Base-by-base conservation (phyloP, 2,888 invertebrate species). In the Pachymerium ferrugineum region DNA sequence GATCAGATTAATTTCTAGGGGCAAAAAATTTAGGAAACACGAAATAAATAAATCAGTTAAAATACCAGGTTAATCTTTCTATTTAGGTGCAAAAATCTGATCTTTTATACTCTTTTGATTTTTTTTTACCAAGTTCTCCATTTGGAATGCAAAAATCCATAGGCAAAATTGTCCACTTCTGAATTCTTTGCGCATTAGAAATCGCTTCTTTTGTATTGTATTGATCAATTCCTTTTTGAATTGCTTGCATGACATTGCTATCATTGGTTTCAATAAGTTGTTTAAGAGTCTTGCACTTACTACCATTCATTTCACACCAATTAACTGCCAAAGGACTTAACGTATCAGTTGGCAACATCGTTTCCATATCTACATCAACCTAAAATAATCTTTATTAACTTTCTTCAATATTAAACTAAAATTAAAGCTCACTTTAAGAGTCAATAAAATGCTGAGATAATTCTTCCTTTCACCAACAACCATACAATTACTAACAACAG, bases 401-500 rank as follows among this genome's bases (percentile, higher is more conserved):
- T 29, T 12, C 3, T 28, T 30, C 8, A 14, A 4, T 19, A 29
- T 19, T 3, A 35, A 35, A 35, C 38, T 12, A 35, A 12, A 12
- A 35, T 35, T n/a, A n/a, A n/a, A n/a, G n/a, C 38, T 31, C n/a
- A 91, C 92, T 89, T 93, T 94, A n/a, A 96, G 84, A 0, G 94
- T 91, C 74, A 96, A 84, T 74, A 96, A 85, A 77, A 94, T 86
- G 1, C 93, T 88, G 74, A 96, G 87, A 85, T 91, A 96, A 84
- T 95, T 96, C 78, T 88, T 87, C 80, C 88, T 86, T 82, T 96
- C 96, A 1, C 96, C 96, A 77, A 96, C 87, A 35, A 96, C 86
- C 81, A 95, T 89, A 1, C 90, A 93, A 83, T 93, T 90, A 77
- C 92, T 92, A 25, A 96, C 83, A 76, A 87, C 87, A 16, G 91